phyloP scores from a whole-genome alignment of 2,113 vertebrate genomes.

The Zonotrichia leucophrys region DNA sequence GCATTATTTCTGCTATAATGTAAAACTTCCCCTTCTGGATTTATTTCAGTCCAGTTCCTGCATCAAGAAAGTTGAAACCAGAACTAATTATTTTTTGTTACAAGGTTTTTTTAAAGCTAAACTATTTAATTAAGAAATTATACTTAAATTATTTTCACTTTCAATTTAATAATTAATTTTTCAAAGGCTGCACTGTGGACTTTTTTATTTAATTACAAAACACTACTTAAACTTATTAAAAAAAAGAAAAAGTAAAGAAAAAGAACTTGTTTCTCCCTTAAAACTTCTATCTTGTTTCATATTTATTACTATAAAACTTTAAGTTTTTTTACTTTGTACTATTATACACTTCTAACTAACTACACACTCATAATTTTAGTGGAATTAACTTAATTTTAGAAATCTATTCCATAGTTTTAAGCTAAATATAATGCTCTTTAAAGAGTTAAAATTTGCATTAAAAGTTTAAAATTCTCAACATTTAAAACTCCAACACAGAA shows the following conservation, averaged over 20 bases:
- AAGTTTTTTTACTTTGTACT: neutral
- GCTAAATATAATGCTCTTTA: neutral
- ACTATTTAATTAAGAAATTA: neutral
- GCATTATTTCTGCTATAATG: neutral
- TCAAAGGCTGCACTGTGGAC: neutral
- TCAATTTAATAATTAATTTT: neutral
- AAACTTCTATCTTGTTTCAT: neutral
- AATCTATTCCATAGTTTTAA: neutral
- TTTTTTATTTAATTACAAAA: neutral
- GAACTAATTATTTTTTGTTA: neutral
- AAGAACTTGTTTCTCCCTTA: neutral
- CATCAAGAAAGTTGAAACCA: neutral
- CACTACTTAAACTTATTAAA: neutral
- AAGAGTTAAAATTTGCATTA: neutral
- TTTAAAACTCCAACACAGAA: neutral
- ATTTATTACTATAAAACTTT: neutral
- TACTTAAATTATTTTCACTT: neutral
- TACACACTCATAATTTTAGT: neutral
- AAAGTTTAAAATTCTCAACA: neutral
- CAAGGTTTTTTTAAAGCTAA: neutral
- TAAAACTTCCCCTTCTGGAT: neutral
- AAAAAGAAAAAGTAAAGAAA: neutral
- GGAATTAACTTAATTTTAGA: neutral
- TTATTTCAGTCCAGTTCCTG: neutral
- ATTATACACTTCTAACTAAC: neutral